Base-by-base conservation (phyloP, 2,888 invertebrate species). In the Rhamnusium bicolor region DNA sequence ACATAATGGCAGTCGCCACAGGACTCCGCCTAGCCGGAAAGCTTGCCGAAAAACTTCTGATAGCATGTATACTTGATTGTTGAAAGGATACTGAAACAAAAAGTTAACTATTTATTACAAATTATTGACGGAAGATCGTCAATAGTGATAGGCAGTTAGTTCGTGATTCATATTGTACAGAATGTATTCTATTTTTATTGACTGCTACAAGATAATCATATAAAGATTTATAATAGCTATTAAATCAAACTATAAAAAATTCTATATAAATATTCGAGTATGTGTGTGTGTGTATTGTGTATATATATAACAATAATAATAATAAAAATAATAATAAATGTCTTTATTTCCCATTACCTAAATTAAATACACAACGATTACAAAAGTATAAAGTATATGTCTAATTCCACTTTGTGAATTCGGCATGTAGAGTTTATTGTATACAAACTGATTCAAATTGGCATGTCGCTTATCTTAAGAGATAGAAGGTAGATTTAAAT, bases 21-120 rank as follows among this genome's bases (percentile, higher is more conserved):
- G 87, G 86, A 32, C 82, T 82, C 56, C 87, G 77, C 69, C 87
- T 80, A 10, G 85, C 86, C 4, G 88, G 88, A 82, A 89, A 88
- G 79, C 88, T 87, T n/a, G 88, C 88, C 4, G 88, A 88, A 81
- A 88, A 89, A 77, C 88, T 88, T 53, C 88, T 81, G 21, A 88
- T 85, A 21, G 88, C 85, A 82, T 88, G 88, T 79, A 88, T 87
- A 72, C 85, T 88, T 65, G 88, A 88, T 81, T 87, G 88, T 80
- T 89, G 88, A 79, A 89, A 89, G 24, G 88, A 87, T 69, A 89
- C 88, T 88, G 83, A 78, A 85, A 86, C 76, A 75, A 73, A 63
- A 75, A 69, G 69, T 18, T 49, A 24, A 46, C 12, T 40, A 46
- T 61, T 29, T 67, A 53, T 51, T 40, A 6, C 10, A 40, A 12